phyloP scores from a whole-genome alignment of 2,797 vertebrate species.

The Clamator glandarius region DNA sequence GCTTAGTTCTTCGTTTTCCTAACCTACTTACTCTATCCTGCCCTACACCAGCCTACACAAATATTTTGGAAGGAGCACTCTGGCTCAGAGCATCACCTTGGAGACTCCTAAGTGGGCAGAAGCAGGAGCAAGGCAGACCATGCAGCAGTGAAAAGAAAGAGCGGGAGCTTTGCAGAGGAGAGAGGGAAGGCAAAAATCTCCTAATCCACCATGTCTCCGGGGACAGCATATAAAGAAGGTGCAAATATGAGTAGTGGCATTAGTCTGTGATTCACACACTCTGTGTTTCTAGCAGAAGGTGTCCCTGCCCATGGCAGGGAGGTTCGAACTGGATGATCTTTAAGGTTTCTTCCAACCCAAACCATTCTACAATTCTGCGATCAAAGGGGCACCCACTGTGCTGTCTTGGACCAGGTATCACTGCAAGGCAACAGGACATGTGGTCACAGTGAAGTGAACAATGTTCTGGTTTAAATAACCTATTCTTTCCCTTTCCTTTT shows the following conservation, averaged over 20 bases:
- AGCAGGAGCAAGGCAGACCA: background rate
- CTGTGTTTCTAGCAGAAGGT: too few species aligned
- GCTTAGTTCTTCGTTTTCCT: background rate
- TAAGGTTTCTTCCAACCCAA: too few species aligned
- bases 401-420: background rate
- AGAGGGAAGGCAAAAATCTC: background rate
- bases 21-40: background rate
- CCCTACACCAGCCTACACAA: background rate
- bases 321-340: too few species aligned
- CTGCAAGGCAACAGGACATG: background rate
- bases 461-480: background rate
- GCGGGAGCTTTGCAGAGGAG: background rate
- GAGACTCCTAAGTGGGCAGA: background rate
- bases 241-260: accelerated
- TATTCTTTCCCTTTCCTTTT: background rate
- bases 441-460: too few species aligned
- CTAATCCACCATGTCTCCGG: background rate
- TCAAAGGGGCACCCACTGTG: background rate
- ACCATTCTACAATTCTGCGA: too few species aligned
- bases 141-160: background rate
- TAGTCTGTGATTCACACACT: too few species aligned
- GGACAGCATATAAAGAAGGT: background rate
- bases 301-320: too few species aligned
- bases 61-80: background rate
- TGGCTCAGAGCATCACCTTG: background rate